Base-by-base conservation (phyloP, 2,888 invertebrate genomes). In the Caenorhabditis wallacei region DNA sequence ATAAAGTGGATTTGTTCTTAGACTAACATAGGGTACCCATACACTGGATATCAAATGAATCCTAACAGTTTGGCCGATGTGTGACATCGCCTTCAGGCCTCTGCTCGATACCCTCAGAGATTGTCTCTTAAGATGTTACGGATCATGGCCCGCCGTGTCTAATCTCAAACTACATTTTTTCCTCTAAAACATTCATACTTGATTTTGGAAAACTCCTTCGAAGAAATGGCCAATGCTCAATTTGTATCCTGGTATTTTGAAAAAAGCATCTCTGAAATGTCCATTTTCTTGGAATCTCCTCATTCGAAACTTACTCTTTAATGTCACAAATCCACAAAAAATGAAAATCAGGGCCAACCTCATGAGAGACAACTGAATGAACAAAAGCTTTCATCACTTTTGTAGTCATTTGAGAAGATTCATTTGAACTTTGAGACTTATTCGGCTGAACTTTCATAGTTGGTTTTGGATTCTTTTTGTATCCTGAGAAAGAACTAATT, bases 381-480 rank as follows among this genome's bases (percentile, higher is more conserved):
- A 68, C 68, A 7, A 68, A 68, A 1, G 68, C 68, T 40, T 68
- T 68, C 68, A 68, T 68, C 54, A 48, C 48, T 51, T 20, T 64
- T 20, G 20, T n/a, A n/a, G n/a, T n/a, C n/a, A n/a, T n/a, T n/a
- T n/a, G 7, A 18, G 22, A 30, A 18, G 18, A 2, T 11, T 40
- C 24, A 43, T 18, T 43, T 22, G 22, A 24, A n/a, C 20, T 63
- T 3, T 30, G 10, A 22, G 16, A 43, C 0, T 11, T 10, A 3
- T 20, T 40, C 43, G 63, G 63, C 10, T 10, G 46, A 64, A 48
- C 30, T 22, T 61, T 61, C 40, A n/a, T 22, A 10, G 16, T 24
- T 56, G 56, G 56, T 30, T 56, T 56, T 10, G 18, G 51, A 10
- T 64, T 51, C 35, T 13, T 24, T 54, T 40, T 10, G 2, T 11